Conservation (phyloP, 1,140 invertebrate genomes). For the Oryctes rhinoceros region DNA sequence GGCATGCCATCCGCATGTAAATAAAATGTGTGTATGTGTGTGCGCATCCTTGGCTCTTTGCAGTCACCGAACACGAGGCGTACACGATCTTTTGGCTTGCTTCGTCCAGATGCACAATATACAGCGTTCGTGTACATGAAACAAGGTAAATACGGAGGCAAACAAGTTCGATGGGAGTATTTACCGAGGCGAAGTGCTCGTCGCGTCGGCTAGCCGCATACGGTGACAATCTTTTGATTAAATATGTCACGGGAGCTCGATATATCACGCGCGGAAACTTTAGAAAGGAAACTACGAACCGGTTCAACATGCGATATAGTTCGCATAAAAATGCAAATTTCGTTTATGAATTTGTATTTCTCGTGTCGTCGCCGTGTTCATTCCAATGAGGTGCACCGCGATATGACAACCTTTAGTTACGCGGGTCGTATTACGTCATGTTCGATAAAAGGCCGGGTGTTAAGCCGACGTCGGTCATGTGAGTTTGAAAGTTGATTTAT, state of each 20-base stretch:
- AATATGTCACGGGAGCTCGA: constrained; percentile 1
- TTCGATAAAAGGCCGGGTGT: not conserved
- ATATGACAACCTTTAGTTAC: not conserved
- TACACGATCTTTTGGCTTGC: not conserved
- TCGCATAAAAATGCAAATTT: not conserved
- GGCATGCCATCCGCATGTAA: not conserved
- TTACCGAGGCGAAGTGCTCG: not conserved
- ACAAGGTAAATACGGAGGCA: not conserved
- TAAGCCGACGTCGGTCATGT: too few species aligned
- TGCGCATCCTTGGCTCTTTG: constrained; percentile 8
- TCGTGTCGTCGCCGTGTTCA: not conserved
- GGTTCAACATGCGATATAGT: not conserved
- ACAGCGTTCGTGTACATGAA: not conserved
- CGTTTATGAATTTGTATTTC: not conserved
- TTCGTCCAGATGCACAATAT: not conserved
- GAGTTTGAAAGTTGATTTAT: too few species aligned
- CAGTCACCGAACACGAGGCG: not conserved
- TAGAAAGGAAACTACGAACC: not conserved
- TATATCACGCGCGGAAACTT: not conserved
- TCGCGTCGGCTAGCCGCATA: not conserved
- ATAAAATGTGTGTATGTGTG: not conserved
- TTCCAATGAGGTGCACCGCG: not conserved
- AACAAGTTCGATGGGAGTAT: not conserved
- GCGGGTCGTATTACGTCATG: not conserved
- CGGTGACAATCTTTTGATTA: constrained; percentile 14